Evolutionary conservation across 1,140 invertebrate genomes (phyloP), one percentile per base, ranked within the genome.

Genomic region (Drosophila bipectinata): DNA sequence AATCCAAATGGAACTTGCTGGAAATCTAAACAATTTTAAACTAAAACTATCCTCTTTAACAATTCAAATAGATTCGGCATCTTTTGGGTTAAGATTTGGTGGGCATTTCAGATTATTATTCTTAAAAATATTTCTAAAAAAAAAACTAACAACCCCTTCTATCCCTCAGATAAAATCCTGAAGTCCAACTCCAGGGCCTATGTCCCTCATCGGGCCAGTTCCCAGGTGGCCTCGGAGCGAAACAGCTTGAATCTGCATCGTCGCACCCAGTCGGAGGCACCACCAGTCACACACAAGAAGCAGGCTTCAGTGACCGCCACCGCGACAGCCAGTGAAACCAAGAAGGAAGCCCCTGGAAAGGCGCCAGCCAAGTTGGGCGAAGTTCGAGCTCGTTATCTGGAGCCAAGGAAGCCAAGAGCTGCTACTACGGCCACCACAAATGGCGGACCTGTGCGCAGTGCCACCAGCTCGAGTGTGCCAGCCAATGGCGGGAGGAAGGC

Each of bases 331-430:
- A 54, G 10, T 1, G 51, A 58, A 7, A 3, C 18, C 10, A 74
- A 59, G 44, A 57, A n/a, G n/a, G 2, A 34, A 44, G 18, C 14
- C 8, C 47, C 64, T 51, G 39, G 14, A n/a, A 74, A 74, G 32
- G 21, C 37, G 5, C 10, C 72, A 0, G 56, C 76, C 1, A 53
- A 54, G 4, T 75, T 68, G 90, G 92, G 85, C 0, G 77, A 92
- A 26, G 92, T 94, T 10, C 94, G 94, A 57, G 93, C 94, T 1
- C 92, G 94, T 14, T 94, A 94, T 61, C 73, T 94, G 44, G 94
- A 93, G 72, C 94, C 92, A 62, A 76, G 71, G 34, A 79, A 90
- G 73, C 72, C 92, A 59, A 66, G 92, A 90, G 49, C 91, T 18
- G 10, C 64, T 0, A 74, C 89, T 61, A 53, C 66, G 32, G 26